Conservation (phyloP, 2,797 vertebrate species). For the Neoniphon sammara region DNA sequence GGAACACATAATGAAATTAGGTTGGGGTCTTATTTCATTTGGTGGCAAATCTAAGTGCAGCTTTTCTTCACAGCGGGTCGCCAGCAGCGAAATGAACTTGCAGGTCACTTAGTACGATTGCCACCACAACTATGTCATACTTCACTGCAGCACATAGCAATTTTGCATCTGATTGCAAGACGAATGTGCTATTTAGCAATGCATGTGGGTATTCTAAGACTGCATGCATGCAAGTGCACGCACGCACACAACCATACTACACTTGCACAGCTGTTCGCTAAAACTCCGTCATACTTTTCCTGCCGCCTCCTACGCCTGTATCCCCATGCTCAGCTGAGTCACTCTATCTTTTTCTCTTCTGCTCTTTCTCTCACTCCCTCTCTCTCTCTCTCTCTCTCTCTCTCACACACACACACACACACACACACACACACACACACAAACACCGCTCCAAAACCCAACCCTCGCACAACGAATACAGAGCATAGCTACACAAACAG, state of each 20-base stretch:
- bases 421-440: conserved; percentile 29
- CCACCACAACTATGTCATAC: conserved; percentile 39
- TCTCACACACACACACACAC: conserved; percentile 28
- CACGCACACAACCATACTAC: conserved; percentile 44
- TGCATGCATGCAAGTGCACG: conserved; percentile 18
- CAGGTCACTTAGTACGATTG: conserved; percentile 45
- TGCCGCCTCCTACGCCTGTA: conserved; percentile 68
- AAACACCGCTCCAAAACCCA: conserved; percentile 33
- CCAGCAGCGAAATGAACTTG: conserved; percentile 52
- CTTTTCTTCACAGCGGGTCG: conserved; percentile 42
- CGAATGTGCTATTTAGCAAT: conserved; percentile 62
- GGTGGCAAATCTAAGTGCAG: conserved; percentile 52
- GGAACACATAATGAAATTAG: conserved; percentile 75
- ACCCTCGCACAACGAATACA: conserved; percentile 28
- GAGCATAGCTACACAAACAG: conserved; percentile 45
- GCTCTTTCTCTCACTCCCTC: not conserved
- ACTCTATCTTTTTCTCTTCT: conserved; percentile 5
- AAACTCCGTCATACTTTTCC: conserved; percentile 63
- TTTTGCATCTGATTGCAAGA: conserved; percentile 59
- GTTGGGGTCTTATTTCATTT: conserved; percentile 67
- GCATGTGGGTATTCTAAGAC: conserved; percentile 65
- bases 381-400: conserved; percentile 24
- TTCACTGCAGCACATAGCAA: conserved; percentile 35
- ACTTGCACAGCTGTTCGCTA: conserved; percentile 75
- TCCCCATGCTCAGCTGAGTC: conserved; percentile 72